phyloP scores from a whole-genome alignment of 1,140 invertebrate genomes.

The Papilio helenus region DNA sequence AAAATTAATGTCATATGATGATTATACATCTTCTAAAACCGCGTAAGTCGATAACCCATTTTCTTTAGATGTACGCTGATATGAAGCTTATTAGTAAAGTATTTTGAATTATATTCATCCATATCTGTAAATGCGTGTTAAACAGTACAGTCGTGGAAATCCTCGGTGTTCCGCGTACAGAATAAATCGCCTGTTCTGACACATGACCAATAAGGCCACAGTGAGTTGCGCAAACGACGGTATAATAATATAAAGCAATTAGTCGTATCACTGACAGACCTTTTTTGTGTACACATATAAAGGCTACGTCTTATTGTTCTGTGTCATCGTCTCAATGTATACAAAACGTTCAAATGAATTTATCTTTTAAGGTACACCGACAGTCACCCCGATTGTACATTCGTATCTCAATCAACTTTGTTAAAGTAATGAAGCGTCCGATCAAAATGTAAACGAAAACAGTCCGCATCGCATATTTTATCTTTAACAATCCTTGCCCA shows the following conservation, averaged over 20 bases:
- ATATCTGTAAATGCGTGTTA: neutral
- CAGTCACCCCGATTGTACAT: neutral
- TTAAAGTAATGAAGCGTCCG: conserved; percentile 70
- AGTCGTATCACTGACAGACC: too few species aligned
- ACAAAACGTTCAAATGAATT: too few species aligned
- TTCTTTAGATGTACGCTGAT: neutral
- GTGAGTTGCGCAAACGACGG: too few species aligned
- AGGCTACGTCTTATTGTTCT: too few species aligned
- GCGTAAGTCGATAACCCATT: neutral
- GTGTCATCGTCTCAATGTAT: too few species aligned
- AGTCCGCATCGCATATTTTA: conserved; percentile 80
- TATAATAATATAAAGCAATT: too few species aligned
- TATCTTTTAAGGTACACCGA: too few species aligned
- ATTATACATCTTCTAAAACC: neutral
- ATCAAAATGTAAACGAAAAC: conserved; percentile 78
- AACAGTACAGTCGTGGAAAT: conserved; percentile 8
- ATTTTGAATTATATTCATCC: neutral
- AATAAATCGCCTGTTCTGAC: too few species aligned
- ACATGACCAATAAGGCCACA: too few species aligned
- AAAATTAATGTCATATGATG: too few species aligned
- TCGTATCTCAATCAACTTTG: conserved; percentile 56
- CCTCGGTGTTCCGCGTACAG: too few species aligned
- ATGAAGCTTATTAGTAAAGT: neutral
- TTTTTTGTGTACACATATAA: too few species aligned
- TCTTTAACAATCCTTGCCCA: conserved; percentile 80